Percentiles rank a stretch among this genome's conserved stretches.
These are phyloP conservation scores for Stegana nigrithorax DNA, from an alignment of 2,888 invertebrate genomes.

Conservation along the genomic window DNA sequence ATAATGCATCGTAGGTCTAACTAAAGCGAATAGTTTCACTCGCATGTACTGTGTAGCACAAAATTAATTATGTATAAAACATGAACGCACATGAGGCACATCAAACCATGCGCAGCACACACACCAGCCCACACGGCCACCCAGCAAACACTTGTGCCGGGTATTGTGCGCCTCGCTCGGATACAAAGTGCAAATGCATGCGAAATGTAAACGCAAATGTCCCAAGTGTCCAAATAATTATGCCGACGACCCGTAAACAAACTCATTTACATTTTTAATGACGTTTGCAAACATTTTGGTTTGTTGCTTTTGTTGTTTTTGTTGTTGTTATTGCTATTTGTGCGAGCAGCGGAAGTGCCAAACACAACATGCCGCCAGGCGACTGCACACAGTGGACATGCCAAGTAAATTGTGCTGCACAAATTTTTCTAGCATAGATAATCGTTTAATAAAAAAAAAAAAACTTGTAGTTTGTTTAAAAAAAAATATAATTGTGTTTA, in stretches of 20 bases:
- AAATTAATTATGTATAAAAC: constrained; percentile 53
- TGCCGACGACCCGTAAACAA: constrained; percentile 39
- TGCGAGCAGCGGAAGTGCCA: constrained; percentile 5
- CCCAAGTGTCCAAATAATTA: constrained; percentile 53
- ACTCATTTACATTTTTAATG: constrained; percentile 60
- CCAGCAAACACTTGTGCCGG: not conserved
- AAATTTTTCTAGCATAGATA: too few relatives aligned
- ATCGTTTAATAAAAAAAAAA: too few relatives aligned
- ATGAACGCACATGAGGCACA: too few relatives aligned
- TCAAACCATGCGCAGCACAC: too few relatives aligned
- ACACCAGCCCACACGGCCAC: constrained; percentile 12
- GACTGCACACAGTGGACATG: not conserved
- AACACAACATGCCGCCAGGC: too few relatives aligned
- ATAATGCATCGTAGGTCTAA: too few relatives aligned
- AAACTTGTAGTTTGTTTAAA: too few relatives aligned
- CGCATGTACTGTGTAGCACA: constrained; percentile 1
- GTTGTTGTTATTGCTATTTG: too few relatives aligned
- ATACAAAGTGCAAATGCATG: constrained; percentile 42
- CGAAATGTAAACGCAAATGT: constrained; percentile 31
- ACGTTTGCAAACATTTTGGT: constrained; percentile 44
- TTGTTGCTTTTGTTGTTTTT: not conserved
- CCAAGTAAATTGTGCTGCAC: too few relatives aligned
- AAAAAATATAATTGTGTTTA: too few relatives aligned
- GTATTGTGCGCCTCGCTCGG: constrained; percentile 18
- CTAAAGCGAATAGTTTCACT: not conserved